Evolutionary conservation across 2,888 invertebrate species (phyloP).

Genomic region (Rhagonycha lutea): DNA sequence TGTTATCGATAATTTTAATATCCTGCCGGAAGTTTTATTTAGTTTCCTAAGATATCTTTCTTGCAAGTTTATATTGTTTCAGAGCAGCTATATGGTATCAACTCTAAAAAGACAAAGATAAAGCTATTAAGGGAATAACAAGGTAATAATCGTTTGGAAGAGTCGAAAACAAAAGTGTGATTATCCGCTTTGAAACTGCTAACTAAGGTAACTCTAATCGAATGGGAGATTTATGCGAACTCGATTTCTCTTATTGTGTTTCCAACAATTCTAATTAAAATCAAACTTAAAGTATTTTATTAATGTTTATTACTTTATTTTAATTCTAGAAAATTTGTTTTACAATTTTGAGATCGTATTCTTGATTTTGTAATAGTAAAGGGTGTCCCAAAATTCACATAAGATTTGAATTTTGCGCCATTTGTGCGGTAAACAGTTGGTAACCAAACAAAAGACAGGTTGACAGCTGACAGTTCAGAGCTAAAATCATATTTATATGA

Average conservation of each 20-base stretch:
- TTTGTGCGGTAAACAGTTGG: no score
- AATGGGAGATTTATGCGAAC: constrained; percentile 47
- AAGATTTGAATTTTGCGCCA: no score
- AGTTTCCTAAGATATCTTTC: not conserved
- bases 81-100: not conserved
- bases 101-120: constrained; percentile 39
- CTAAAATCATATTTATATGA: no score
- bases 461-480: no score
- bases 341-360: not conserved
- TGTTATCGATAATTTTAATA: not conserved
- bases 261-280: constrained; percentile 33
- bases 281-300: constrained; percentile 6
- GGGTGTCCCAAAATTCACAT: no score
- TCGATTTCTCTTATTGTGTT: constrained; percentile 39
- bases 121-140: constrained; percentile 60
- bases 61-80: not conserved
- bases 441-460: no score
- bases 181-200: constrained; percentile 56
- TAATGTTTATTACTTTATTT: not conserved
- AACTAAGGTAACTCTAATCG: constrained; percentile 48
- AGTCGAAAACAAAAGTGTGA: constrained; percentile 73
- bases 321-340: not conserved
- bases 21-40: not conserved
- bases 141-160: constrained; percentile 69
- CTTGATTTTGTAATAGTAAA: not conserved